Evolutionary conservation across 2,797 vertebrate genomes (phyloP).

Genomic region (Rhinogobio ventralis): DNA sequence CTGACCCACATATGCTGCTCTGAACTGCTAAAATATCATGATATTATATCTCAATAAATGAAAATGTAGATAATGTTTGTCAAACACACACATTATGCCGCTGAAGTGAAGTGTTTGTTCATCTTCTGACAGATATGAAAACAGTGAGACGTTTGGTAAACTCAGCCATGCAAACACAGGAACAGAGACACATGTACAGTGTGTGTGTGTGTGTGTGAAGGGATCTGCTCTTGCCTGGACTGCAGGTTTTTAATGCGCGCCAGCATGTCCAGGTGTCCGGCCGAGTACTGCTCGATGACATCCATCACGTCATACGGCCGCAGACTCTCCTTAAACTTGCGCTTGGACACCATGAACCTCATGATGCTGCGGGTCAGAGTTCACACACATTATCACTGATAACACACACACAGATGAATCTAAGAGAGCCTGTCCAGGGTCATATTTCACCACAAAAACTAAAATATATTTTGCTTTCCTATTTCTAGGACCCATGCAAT

Average conservation of each 20-base stretch:
- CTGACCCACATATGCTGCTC: neutral
- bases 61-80: neutral
- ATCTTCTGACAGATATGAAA: constrained; percentile 18
- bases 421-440: neutral
- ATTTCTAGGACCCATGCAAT: neutral
- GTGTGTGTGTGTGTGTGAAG: neutral
- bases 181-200: neutral
- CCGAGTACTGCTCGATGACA: constrained; percentile 97
- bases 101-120: neutral
- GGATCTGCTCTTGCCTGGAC: constrained; percentile 86
- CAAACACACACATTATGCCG: neutral
- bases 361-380: constrained; percentile 86
- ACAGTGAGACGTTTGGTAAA: constrained; percentile 54
- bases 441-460: neutral
- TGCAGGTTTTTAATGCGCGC: constrained; percentile 99
- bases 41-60: neutral
- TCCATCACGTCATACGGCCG: constrained; percentile 98
- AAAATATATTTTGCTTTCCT: neutral
- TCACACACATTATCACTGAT: constrained; percentile 21
- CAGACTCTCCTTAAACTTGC: constrained; percentile 98
- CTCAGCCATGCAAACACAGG: constrained; percentile 3
- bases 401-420: constrained; percentile 8
- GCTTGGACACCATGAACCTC: constrained; percentile 96
- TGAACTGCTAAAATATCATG: neutral
- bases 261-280: constrained; percentile 97